These are phyloP conservation scores for Muntiacus reevesi DNA, from an alignment of 2,113 vertebrate species.

Conservation along the genomic window DNA sequence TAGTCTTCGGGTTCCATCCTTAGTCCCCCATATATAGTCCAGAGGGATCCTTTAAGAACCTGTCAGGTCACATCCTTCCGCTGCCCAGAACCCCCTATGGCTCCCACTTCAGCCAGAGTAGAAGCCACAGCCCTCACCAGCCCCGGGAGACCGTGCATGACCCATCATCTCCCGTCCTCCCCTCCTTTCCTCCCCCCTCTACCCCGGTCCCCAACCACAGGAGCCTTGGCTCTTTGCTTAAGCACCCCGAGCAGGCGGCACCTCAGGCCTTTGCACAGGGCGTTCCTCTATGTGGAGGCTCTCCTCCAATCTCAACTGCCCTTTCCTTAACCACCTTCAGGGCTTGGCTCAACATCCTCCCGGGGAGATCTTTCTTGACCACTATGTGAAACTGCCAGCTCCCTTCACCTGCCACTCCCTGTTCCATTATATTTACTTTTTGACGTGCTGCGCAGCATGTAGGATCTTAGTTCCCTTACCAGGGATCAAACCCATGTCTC, in stretches of 20 bases:
- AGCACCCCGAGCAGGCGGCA: not conserved
- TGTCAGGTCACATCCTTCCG: not conserved
- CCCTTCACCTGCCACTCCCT: not conserved
- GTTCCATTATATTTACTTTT: not conserved
- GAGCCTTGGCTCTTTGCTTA: not conserved
- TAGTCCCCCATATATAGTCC: not conserved
- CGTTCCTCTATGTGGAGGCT: not conserved
- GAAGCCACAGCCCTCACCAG: not conserved
- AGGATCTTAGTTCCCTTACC: not conserved
- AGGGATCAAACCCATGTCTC: not conserved
- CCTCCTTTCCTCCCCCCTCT: no score
- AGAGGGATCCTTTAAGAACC: not conserved
- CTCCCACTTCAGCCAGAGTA: not conserved
- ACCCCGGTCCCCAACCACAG: not conserved
- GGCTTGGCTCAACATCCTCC: not conserved
- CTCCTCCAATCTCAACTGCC: not conserved
- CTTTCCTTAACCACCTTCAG: not conserved
- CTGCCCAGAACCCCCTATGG: not conserved
- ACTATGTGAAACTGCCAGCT: not conserved
- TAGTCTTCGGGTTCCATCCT: not conserved
- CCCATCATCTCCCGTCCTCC: not conserved
- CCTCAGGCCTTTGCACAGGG: not conserved
- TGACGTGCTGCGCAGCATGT: not conserved
- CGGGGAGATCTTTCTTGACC: not conserved
- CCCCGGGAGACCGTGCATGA: not conserved